A percentile compares a stretch with the other conserved stretches of the same genome.
Evolutionary conservation across 2,888 invertebrate genomes (phyloP).

Genomic region (Brassicogethes aeneus): DNA sequence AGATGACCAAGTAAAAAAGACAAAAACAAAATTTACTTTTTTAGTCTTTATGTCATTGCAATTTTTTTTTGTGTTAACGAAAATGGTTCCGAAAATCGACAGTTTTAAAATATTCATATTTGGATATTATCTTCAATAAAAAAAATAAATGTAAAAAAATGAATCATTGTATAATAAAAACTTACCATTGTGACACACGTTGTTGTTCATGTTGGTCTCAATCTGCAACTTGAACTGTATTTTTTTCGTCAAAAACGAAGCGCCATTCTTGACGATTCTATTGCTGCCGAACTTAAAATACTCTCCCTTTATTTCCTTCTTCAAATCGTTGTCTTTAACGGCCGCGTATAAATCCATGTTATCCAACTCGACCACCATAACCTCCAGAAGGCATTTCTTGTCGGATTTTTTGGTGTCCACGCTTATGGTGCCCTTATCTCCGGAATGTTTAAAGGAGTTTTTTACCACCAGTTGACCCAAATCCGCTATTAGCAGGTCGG

Average conservation of each 20-base stretch:
- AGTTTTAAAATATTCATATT: no score
- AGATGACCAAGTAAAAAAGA: no score
- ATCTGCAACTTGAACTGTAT: slow-evolving; percentile 72
- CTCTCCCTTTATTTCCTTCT: slow-evolving; percentile 14
- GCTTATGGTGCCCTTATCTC: slow-evolving; percentile 47
- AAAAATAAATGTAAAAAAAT: no score
- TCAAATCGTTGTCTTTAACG: slow-evolving; percentile 30
- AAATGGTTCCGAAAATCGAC: no score
- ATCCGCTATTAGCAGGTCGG: slow-evolving; percentile 70
- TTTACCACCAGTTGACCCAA: slow-evolving; percentile 68
- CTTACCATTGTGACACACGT: slow-evolving; percentile 32
- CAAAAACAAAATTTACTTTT: no score
- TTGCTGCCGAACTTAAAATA: slow-evolving; percentile 43
- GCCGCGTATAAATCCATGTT: slow-evolving; percentile 73
- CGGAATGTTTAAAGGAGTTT: slow-evolving; percentile 64
- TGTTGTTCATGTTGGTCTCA: slow-evolving; percentile 70
- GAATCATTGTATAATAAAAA: slow-evolving; percentile 5
- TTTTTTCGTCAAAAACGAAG: slow-evolving; percentile 71
- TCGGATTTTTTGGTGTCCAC: slow-evolving; percentile 31
- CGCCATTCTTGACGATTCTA: slow-evolving; percentile 47
- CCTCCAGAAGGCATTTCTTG: slow-evolving; percentile 59
- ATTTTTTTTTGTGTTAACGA: no score
- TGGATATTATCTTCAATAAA: no score
- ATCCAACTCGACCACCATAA: slow-evolving; percentile 61
- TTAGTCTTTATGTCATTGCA: no score